Evolutionary conservation across 2,888 invertebrate genomes (phyloP).

Genomic region (Sesia bembeciformis): DNA sequence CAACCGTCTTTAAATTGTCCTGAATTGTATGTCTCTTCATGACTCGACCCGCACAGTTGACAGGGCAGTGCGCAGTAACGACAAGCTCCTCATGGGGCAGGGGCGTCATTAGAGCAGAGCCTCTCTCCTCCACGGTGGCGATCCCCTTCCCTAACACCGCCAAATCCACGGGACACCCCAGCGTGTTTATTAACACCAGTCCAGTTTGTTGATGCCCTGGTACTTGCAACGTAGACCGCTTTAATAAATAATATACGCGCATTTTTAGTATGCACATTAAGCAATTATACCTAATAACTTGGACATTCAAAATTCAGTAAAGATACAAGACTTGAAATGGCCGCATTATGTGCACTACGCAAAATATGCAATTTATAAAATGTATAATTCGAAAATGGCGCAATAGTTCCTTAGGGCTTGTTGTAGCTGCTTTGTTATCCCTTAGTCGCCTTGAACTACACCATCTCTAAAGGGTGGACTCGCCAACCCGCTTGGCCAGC

Average conservation of each 20-base stretch:
- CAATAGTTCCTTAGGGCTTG: no score
- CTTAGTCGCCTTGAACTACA: no score
- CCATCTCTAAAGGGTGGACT: no score
- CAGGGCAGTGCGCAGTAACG: slow-evolving; percentile 29
- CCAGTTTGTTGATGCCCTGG: slow-evolving; percentile 60
- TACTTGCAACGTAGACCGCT: slow-evolving; percentile 60
- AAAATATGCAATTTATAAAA: no score
- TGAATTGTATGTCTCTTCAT: slow-evolving; percentile 32
- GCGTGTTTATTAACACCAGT: slow-evolving; percentile 77
- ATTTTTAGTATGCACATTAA: no score
- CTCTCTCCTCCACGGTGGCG: slow-evolving; percentile 40
- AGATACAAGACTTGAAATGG: no score
- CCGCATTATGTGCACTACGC: no score
- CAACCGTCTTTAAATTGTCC: slow-evolving; percentile 35
- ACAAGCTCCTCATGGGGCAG: slow-evolving; percentile 31
- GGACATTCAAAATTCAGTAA: no score
- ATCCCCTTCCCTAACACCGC: slow-evolving; percentile 39
- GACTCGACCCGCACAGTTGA: slow-evolving; percentile 44
- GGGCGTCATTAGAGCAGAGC: slow-evolving; percentile 53
- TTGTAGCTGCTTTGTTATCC: no score
- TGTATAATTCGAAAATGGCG: no score
- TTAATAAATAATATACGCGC: neutral
- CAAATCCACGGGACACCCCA: slow-evolving; percentile 72
- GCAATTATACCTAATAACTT: no score
- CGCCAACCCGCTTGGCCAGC: no score